Percentiles rank a stretch among this genome's conserved stretches.
Evolutionary conservation across 2,113 vertebrate genomes (phyloP).

Genomic region (Uropsilus gracilis): DNA sequence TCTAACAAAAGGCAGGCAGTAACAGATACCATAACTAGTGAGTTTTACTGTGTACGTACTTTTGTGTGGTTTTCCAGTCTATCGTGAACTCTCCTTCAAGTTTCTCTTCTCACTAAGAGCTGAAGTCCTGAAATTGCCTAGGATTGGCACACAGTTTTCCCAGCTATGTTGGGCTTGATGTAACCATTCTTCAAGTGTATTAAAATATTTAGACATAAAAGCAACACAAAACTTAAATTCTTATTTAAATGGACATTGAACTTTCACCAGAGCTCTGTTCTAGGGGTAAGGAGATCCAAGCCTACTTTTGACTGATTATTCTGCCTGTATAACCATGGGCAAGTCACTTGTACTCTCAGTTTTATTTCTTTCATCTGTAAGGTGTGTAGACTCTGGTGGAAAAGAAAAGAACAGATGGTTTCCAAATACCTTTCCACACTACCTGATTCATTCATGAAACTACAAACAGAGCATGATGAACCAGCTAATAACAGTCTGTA

Average conservation of each 20-base stretch:
- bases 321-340: not conserved
- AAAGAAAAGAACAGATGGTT: not conserved
- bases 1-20: not conserved
- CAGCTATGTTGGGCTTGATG: not conserved
- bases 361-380: not conserved
- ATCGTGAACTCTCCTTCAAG: not conserved
- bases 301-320: not conserved
- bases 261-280: not conserved
- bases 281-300: not conserved
- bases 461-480: not conserved
- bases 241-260: not conserved
- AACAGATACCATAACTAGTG: not conserved
- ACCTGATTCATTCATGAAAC: not conserved
- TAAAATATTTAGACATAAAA: not conserved
- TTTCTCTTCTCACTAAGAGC: not conserved
- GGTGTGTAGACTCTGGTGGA: not conserved
- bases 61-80: not conserved
- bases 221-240: not conserved
- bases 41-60: not conserved
- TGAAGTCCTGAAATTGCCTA: not conserved
- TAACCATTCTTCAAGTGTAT: not conserved
- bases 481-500: not conserved
- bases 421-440: not conserved
- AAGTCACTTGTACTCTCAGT: not conserved
- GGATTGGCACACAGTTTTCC: not conserved